Percentiles rank a stretch among this genome's conserved stretches.
Evolutionary conservation across 2,797 vertebrate genomes (phyloP).

Genomic region (Phylloscopus collybita): DNA sequence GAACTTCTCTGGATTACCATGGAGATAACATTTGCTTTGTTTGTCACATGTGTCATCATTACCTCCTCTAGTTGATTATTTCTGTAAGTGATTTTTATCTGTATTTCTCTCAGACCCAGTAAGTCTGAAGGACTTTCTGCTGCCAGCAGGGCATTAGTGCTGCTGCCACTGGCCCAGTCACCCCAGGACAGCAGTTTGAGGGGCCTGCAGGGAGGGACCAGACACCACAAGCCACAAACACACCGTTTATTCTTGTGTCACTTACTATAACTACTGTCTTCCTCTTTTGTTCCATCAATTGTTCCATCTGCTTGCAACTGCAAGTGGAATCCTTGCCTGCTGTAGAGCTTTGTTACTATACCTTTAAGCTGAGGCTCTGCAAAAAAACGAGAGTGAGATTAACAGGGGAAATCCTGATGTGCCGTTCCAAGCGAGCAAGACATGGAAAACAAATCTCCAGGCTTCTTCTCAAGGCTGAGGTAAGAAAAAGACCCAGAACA

Average conservation of each 20-base stretch:
- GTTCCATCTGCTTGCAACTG: constrained; percentile 99
- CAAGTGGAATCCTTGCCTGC: constrained; percentile 98
- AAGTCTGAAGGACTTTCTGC: neutral
- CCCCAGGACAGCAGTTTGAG: neutral
- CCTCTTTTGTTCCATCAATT: constrained; percentile 98
- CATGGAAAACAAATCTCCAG: neutral
- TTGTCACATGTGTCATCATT: constrained; percentile 69
- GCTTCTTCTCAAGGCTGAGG: constrained; percentile 21
- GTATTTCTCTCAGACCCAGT: constrained; percentile 4
- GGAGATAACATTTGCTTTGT: constrained; percentile 79
- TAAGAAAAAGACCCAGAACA: neutral
- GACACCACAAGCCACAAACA: constrained; percentile 43
- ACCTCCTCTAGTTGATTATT: constrained; percentile 57
- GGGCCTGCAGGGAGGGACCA: neutral
- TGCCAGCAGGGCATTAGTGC: neutral
- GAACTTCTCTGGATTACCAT: constrained; percentile 76
- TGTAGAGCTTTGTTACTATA: constrained; percentile 99
- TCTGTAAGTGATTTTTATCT: constrained; percentile 6
- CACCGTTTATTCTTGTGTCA: constrained; percentile 24
- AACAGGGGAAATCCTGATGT: constrained; percentile 38
- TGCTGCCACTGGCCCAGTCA: neutral
- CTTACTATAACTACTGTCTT: constrained; percentile 98
- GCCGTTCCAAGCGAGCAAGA: neutral
- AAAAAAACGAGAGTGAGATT: constrained; percentile 70
- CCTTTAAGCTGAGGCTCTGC: constrained; percentile 99